Percentiles rank a stretch among this genome's conserved stretches.
phyloP scores from a whole-genome alignment of 2,888 invertebrate species.

The Elmis aenea region DNA sequence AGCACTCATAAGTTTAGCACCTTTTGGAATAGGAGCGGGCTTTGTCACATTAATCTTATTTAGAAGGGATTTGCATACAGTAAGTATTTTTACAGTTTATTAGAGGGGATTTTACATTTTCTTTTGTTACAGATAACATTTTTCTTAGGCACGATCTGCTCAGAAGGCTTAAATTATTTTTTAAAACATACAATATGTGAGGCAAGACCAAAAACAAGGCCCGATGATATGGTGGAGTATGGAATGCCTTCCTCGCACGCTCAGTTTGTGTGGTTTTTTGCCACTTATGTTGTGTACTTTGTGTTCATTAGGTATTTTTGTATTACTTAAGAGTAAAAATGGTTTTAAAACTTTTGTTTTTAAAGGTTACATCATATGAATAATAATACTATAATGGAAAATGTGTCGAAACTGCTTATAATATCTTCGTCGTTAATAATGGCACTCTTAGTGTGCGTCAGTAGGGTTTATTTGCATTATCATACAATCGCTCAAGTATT shows the following conservation, averaged over 20 bases:
- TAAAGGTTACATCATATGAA: conserved; percentile 77
- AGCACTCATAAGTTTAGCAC: conserved; percentile 76
- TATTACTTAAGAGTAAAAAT: not conserved
- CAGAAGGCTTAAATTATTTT: conserved; percentile 73
- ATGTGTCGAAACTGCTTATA: conserved; percentile 65
- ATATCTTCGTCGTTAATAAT: conserved; percentile 56
- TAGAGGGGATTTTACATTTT: conserved; percentile 7
- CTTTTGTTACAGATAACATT: conserved; percentile 70
- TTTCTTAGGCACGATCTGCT: conserved; percentile 70
- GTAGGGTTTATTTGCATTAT: conserved; percentile 80
- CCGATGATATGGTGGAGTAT: conserved; percentile 67
- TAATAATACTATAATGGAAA: conserved; percentile 71
- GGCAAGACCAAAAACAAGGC: conserved; percentile 67
- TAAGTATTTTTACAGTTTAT: conserved; percentile 49
- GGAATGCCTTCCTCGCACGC: conserved; percentile 92
- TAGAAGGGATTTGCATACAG: conserved; percentile 87
- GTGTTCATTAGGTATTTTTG: conserved; percentile 71
- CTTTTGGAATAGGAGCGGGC: conserved; percentile 77
- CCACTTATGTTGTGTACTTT: conserved; percentile 78
- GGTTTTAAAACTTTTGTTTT: conserved; percentile 19
- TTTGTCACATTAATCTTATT: conserved; percentile 81
- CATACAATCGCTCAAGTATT: conserved; percentile 79
- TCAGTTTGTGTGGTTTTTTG: conserved; percentile 89
- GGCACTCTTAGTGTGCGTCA: conserved; percentile 60
- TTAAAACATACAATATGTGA: conserved; percentile 80